A percentile compares a stretch with the other conserved stretches of the same genome.
These are phyloP conservation scores for Oeneis ivallda DNA, from an alignment of 2,888 invertebrate genomes.

Conservation along the genomic window DNA sequence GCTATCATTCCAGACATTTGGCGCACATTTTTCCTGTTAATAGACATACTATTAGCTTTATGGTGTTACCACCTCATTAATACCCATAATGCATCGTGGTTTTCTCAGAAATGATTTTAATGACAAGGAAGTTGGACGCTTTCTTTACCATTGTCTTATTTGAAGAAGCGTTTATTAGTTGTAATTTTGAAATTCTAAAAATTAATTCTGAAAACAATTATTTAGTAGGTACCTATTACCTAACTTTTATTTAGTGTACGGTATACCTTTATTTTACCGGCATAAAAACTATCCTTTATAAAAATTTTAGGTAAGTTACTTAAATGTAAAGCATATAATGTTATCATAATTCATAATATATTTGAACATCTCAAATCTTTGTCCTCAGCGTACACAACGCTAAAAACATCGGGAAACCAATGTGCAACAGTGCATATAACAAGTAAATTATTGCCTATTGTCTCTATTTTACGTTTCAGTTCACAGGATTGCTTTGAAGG, in stretches of 20 bases:
- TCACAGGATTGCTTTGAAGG: conserved; percentile 41
- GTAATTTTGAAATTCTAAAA: background rate
- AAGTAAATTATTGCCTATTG: conserved; percentile 59
- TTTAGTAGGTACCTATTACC: too few relatives aligned
- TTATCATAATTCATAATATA: too few relatives aligned
- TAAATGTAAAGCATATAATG: too few relatives aligned
- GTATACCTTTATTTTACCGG: too few relatives aligned
- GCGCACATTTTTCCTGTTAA: conserved; percentile 34
- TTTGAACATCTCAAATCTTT: background rate
- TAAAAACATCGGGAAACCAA: conserved; percentile 43
- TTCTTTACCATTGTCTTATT: conserved; percentile 21
- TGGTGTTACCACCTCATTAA: conserved; percentile 17
- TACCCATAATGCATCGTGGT: conserved; percentile 17
- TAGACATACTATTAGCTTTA: conserved; percentile 13
- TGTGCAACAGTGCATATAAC: conserved; percentile 58
- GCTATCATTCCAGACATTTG: conserved; percentile 27
- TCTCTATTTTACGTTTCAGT: conserved; percentile 56
- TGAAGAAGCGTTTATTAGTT: background rate
- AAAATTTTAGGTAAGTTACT: too few relatives aligned
- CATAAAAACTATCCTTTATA: too few relatives aligned
- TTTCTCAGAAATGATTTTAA: conserved; percentile 17
- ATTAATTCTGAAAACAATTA: too few relatives aligned
- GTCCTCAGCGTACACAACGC: background rate
- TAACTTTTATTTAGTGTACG: too few relatives aligned
- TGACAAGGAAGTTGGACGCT: conserved; percentile 5